These are phyloP conservation scores for Dione juno DNA, from an alignment of 2,888 invertebrate species.

Conservation along the genomic window DNA sequence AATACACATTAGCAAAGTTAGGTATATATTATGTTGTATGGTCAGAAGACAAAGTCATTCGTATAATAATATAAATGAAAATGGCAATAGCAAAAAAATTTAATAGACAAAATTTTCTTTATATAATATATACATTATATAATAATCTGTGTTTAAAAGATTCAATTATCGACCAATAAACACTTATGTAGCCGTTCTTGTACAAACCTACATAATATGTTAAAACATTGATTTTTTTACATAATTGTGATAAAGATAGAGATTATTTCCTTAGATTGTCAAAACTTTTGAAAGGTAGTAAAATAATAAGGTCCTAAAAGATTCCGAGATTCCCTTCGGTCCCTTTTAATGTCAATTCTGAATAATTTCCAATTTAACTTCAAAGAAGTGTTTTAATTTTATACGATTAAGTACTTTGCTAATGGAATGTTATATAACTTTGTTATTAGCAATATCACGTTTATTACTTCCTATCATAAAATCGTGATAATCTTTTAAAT, in stretches of 20 bases:
- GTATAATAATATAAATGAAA: too few species aligned
- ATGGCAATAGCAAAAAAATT: too few species aligned
- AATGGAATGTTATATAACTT: constrained; percentile 38
- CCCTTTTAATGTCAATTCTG: constrained; percentile 31
- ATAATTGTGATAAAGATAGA: neutral
- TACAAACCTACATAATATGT: neutral
- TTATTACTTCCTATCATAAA: constrained; percentile 25
- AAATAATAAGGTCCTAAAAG: constrained; percentile 35
- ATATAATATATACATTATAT: too few species aligned
- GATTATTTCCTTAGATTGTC: constrained; percentile 12
- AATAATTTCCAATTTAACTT: constrained; percentile 41
- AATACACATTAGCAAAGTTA: too few species aligned
- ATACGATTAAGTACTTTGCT: constrained; percentile 42
- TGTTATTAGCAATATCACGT: constrained; percentile 30
- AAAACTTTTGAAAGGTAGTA: constrained; percentile 25
- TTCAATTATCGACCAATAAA: too few species aligned
- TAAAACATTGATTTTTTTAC: neutral
- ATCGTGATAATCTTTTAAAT: neutral
- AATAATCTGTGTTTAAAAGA: too few species aligned
- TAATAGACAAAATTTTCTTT: too few species aligned
- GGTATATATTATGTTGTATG: too few species aligned
- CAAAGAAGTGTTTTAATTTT: constrained; percentile 39
- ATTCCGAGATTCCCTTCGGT: constrained; percentile 23
- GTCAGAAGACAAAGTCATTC: too few species aligned
- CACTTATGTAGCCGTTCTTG: too few species aligned